Conservation (phyloP, 2,797 vertebrate genomes). For the Otus scops region DNA sequence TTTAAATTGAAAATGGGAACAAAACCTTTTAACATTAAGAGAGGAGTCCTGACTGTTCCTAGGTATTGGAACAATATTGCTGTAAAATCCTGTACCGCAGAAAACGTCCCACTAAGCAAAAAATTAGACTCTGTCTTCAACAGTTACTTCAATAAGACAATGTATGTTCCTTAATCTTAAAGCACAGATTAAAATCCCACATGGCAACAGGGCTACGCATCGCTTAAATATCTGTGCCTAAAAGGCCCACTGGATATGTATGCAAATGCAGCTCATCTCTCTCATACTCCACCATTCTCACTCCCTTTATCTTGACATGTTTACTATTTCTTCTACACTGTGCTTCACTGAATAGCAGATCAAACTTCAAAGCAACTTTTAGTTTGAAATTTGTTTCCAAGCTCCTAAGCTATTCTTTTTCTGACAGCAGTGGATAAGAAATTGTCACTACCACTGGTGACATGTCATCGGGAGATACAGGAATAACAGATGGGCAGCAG, state of each 20-base stretch:
- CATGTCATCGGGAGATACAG: conserved; percentile 38
- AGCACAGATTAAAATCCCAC: not conserved
- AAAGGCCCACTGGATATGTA: not conserved
- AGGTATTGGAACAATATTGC: not conserved
- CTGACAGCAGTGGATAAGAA: conserved; percentile 56
- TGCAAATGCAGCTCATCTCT: not conserved
- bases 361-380: conserved; percentile 67
- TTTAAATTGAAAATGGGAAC: not conserved
- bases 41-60: not conserved
- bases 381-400: conserved; percentile 57
- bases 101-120: not conserved
- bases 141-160: not conserved
- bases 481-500: conserved; percentile 62
- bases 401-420: conserved; percentile 48
- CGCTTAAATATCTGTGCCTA: not conserved
- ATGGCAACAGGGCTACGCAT: not conserved
- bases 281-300: not conserved
- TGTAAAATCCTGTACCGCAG: not conserved
- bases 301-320: conserved; percentile 48
- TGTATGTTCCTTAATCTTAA: not conserved
- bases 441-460: conserved; percentile 51
- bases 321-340: conserved; percentile 40
- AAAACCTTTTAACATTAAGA: not conserved
- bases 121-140: not conserved
- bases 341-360: conserved; percentile 46